Evolutionary conservation across 2,113 vertebrate species (phyloP).

Genomic region (Orcinus orca): DNA sequence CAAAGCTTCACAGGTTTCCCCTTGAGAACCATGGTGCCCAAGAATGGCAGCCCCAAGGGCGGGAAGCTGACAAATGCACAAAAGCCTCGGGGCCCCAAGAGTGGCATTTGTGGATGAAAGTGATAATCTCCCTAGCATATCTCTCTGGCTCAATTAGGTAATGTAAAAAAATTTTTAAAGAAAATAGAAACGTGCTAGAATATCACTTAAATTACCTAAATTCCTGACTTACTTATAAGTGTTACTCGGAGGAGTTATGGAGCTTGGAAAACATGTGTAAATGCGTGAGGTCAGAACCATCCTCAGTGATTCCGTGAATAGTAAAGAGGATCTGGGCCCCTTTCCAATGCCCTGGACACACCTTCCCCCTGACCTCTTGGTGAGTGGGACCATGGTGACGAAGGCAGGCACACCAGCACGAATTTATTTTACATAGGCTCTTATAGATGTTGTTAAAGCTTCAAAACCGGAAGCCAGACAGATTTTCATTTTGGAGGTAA

Average conservation of each 20-base stretch:
- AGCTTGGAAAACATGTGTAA: background rate
- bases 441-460: background rate
- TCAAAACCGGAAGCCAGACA: slow-evolving; percentile 9
- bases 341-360: background rate
- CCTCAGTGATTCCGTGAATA: background rate
- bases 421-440: background rate
- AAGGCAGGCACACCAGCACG: background rate
- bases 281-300: background rate
- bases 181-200: slow-evolving; percentile 9
- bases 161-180: background rate
- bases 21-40: background rate
- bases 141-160: background rate
- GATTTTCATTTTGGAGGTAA: slow-evolving; percentile 17
- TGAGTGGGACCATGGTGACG: background rate
- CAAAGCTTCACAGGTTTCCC: background rate
- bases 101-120: background rate
- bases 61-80: background rate
- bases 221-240: background rate
- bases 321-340: background rate
- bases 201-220: background rate
- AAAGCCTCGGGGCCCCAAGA: background rate
- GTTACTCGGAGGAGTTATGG: background rate
- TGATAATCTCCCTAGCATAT: background rate
- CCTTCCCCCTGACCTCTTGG: background rate
- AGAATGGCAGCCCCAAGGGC: background rate